These are phyloP conservation scores for Hybognathus amarus DNA, from an alignment of 2,797 vertebrate species.

Conservation along the genomic window DNA sequence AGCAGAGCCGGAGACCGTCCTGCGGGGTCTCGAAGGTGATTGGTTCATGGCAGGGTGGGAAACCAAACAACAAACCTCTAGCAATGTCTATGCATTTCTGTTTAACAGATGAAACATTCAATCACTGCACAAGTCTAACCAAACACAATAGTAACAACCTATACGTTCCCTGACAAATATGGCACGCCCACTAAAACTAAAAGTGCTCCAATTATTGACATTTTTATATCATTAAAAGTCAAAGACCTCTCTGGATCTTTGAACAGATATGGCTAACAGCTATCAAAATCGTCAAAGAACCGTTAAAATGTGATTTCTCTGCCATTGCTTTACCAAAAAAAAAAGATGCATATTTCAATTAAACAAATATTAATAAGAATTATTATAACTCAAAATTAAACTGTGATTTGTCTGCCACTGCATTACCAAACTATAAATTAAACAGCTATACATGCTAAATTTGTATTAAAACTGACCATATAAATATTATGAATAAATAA, in stretches of 20 bases:
- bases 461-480: no score
- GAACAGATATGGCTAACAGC: not conserved
- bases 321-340: not conserved
- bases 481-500: not conserved
- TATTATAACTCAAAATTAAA: not conserved
- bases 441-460: not conserved
- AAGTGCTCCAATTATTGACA: not conserved
- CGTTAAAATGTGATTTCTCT: not conserved
- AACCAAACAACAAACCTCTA: not conserved
- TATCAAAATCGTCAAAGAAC: not conserved
- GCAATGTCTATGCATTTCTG: not conserved
- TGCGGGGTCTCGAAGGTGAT: constrained; percentile 10
- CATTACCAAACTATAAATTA: not conserved
- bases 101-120: not conserved
- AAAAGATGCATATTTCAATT: not conserved
- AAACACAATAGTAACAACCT: not conserved
- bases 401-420: not conserved
- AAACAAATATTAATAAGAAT: not conserved
- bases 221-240: not conserved
- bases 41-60: constrained; percentile 1
- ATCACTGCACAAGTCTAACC: not conserved
- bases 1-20: constrained; percentile 20
- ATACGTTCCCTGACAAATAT: not conserved
- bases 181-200: not conserved
- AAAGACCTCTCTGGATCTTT: not conserved